phyloP scores from a whole-genome alignment of 2,797 vertebrate genomes.

The Eurystomus glaucurus region DNA sequence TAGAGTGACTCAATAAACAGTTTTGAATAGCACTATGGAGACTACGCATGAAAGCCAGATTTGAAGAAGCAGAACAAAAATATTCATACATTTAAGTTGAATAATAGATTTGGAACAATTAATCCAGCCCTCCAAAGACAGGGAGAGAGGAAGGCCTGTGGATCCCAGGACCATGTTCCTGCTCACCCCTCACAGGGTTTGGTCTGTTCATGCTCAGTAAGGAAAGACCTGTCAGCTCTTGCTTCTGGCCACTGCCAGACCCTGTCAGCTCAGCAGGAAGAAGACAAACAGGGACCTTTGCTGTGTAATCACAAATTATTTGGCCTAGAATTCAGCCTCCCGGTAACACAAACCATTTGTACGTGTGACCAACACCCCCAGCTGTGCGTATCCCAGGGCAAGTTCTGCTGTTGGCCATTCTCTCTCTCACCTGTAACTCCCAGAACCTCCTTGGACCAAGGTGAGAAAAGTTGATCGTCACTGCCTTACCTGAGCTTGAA shows the following conservation, averaged over 20 bases:
- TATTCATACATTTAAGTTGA: background rate
- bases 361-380: rapidly evolving
- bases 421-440: background rate
- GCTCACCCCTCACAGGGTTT: background rate
- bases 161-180: background rate
- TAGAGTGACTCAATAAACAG: background rate
- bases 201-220: rapidly evolving
- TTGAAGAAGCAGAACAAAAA: background rate
- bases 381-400: background rate
- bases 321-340: background rate
- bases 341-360: background rate
- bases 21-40: background rate
- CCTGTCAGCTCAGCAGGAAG: background rate
- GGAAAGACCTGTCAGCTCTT: background rate
- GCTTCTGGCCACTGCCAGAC: background rate
- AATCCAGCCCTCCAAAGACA: background rate
- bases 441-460: background rate
- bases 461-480: background rate
- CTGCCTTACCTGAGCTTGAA: background rate
- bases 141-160: rapidly evolving
- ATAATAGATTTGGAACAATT: background rate
- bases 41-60: background rate
- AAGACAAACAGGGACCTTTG: background rate
- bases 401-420: background rate
- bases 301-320: background rate